Conservation (phyloP, 2,797 vertebrate genomes). For the Cephalopachus bancanus region DNA sequence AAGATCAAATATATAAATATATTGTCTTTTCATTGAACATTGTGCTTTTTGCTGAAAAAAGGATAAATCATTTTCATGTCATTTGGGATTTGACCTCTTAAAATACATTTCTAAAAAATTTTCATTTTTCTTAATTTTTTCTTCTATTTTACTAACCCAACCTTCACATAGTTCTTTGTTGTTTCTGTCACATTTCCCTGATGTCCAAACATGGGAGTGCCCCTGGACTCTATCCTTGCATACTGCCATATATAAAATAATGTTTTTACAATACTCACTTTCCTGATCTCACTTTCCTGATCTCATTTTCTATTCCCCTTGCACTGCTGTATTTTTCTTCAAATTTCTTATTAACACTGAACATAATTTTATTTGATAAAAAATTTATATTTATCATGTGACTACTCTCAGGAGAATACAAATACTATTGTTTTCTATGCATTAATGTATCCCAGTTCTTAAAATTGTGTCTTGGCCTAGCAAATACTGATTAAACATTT, state of each 20-base stretch:
- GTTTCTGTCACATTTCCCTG: background rate
- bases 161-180: background rate
- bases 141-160: background rate
- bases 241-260: background rate
- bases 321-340: background rate
- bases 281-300: background rate
- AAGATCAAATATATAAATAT: background rate
- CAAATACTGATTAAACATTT: conserved; percentile 19
- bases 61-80: background rate
- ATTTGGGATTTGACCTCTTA: background rate
- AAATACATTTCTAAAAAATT: background rate
- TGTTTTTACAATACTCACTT: background rate
- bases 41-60: background rate
- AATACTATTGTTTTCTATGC: background rate
- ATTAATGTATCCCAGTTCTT: background rate
- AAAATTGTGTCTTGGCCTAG: background rate
- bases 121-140: background rate
- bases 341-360: background rate
- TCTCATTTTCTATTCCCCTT: background rate
- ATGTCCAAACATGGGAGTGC: background rate
- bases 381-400: background rate
- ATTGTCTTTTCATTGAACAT: background rate
- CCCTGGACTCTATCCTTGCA: background rate
- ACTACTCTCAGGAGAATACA: background rate
- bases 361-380: background rate